Conservation (phyloP, 1,140 invertebrate species). For the Ostrea edulis region DNA sequence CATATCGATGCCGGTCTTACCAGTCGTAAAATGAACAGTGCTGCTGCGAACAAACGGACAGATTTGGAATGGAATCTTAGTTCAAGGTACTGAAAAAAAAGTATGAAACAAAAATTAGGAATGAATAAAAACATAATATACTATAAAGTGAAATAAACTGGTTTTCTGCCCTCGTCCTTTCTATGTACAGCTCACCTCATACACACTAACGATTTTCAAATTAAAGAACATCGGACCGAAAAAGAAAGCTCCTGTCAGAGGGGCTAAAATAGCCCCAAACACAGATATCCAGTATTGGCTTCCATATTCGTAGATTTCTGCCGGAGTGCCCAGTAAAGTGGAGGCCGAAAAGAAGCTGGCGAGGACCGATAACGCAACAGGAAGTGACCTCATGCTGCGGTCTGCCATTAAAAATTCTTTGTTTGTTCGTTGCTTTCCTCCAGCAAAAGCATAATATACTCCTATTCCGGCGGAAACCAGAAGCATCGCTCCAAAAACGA, state of each 20-base stretch:
- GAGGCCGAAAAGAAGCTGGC: conserved; percentile 93
- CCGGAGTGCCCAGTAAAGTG: conserved; percentile 81
- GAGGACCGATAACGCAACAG: conserved; percentile 72
- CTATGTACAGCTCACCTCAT: conserved; percentile 61
- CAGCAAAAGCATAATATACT: conserved; percentile 89
- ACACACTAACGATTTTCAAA: conserved; percentile 71
- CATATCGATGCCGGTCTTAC: conserved; percentile 38
- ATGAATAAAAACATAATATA: no score
- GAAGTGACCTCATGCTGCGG: conserved; percentile 84
- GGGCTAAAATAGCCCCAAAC: conserved; percentile 65
- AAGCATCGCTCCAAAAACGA: conserved; percentile 74
- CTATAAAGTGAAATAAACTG: neutral
- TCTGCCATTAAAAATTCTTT: conserved; percentile 89
- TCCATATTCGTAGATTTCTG: conserved; percentile 74
- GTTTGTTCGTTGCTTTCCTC: conserved; percentile 90
- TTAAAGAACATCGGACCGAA: conserved; percentile 71
- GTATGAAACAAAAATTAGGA: conserved; percentile 79
- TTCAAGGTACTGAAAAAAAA: conserved; percentile 70
- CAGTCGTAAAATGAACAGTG: conserved; percentile 61
- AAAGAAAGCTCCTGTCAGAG: conserved; percentile 66
- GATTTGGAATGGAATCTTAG: conserved; percentile 64
- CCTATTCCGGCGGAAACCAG: conserved; percentile 84
- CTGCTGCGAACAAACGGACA: conserved; percentile 65
- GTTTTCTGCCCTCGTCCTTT: neutral
- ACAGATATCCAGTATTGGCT: conserved; percentile 71